phyloP scores from a whole-genome alignment of 2,113 vertebrate species.

The Alouatta palliata region DNA sequence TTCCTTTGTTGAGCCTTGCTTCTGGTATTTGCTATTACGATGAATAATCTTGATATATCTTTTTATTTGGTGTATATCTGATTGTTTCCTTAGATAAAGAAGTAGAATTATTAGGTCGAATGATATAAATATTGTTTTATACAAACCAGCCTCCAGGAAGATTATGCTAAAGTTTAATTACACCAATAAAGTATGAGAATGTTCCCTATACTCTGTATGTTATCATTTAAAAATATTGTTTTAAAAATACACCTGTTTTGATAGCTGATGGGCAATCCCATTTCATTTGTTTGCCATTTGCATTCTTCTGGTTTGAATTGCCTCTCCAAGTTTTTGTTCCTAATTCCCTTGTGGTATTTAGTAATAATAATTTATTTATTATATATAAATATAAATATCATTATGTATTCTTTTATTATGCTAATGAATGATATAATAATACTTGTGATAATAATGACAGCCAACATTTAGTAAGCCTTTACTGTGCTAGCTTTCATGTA shows the following conservation, averaged over 20 bases:
- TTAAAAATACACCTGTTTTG: not conserved
- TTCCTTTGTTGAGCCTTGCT: not conserved
- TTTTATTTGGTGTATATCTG: not conserved
- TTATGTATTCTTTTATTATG: not conserved
- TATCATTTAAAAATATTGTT: not conserved
- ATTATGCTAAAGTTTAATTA: not conserved
- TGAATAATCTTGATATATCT: not conserved
- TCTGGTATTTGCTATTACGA: not conserved
- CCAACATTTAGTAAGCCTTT: not conserved
- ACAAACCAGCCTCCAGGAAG: not conserved
- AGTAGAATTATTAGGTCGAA: not conserved
- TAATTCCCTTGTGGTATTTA: not conserved
- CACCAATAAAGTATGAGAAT: not conserved
- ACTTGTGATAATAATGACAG: not conserved
- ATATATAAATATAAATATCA: not conserved
- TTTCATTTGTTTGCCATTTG: not conserved
- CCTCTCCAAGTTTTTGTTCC: not conserved
- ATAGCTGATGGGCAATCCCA: not conserved
- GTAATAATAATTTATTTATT: not conserved
- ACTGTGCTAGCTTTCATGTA: not conserved
- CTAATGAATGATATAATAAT: not conserved
- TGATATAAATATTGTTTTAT: not conserved
- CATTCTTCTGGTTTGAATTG: not conserved
- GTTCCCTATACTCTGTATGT: not conserved
- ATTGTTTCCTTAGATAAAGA: not conserved